Evolutionary conservation across 2,113 vertebrate genomes (phyloP).

Genomic region (Ciconia stormi): DNA sequence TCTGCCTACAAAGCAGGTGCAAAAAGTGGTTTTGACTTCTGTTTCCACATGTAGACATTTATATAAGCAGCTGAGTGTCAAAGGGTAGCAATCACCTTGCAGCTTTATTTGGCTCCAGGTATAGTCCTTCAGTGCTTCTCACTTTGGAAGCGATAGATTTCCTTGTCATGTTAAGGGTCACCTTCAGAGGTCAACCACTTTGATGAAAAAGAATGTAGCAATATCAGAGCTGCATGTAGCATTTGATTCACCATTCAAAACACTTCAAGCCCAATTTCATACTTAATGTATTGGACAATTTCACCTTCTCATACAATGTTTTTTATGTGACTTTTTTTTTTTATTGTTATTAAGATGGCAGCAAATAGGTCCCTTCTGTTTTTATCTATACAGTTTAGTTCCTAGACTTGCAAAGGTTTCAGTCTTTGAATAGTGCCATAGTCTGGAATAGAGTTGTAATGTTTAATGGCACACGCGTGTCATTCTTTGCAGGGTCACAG

Average conservation of each 20-base stretch:
- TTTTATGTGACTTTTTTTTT: neutral
- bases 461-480: rapidly evolving
- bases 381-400: neutral
- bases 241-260: neutral
- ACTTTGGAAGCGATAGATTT: neutral
- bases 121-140: neutral
- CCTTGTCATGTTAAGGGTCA: neutral
- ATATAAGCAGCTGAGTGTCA: neutral
- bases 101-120: neutral
- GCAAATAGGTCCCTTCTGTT: neutral
- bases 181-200: neutral
- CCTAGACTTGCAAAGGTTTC: neutral
- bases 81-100: neutral
- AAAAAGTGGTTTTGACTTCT: neutral
- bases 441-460: neutral
- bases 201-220: neutral
- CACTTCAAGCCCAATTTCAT: neutral
- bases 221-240: neutral
- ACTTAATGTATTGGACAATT: neutral
- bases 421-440: neutral
- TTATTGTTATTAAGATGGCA: neutral
- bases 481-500: neutral
- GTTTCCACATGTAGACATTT: neutral
- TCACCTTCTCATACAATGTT: neutral
- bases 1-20: neutral